Percentiles rank a stretch among this genome's conserved stretches.
These are phyloP conservation scores for Enteromius trimaculatus DNA, from an alignment of 2,797 vertebrate genomes.

Conservation along the genomic window DNA sequence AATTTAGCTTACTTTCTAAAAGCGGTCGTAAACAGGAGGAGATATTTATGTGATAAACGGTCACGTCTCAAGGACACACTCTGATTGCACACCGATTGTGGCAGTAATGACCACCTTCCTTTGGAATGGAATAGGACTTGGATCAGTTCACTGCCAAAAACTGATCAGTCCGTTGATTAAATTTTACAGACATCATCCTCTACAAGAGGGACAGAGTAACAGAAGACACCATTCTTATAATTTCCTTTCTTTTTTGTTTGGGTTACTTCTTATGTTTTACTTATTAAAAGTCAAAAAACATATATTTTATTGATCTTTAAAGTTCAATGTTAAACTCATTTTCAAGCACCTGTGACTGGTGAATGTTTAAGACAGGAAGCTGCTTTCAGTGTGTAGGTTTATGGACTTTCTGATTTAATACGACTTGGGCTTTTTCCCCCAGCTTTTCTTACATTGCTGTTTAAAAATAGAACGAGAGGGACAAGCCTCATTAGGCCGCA, in stretches of 20 bases:
- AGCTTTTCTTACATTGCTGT: neutral
- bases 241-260: neutral
- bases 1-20: neutral
- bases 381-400: neutral
- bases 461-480: neutral
- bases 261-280: neutral
- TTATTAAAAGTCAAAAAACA: neutral
- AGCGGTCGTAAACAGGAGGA: neutral
- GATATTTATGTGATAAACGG: neutral
- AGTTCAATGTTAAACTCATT: neutral
- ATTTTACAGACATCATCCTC: neutral
- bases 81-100: constrained; percentile 32
- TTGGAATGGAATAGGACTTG: neutral
- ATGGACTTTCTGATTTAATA: neutral
- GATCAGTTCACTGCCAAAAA: neutral
- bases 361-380: neutral
- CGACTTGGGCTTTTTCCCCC: neutral
- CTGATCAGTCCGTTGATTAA: neutral
- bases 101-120: constrained; percentile 26
- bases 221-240: neutral
- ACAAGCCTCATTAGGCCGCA: neutral
- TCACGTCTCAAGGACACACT: neutral
- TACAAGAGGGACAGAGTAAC: neutral
- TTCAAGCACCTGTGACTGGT: neutral
- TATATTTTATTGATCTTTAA: neutral